Evolutionary conservation across 2,888 invertebrate genomes (phyloP), one percentile per base, ranked within the genome.

Genomic region (Cosmopolites sordidus): DNA sequence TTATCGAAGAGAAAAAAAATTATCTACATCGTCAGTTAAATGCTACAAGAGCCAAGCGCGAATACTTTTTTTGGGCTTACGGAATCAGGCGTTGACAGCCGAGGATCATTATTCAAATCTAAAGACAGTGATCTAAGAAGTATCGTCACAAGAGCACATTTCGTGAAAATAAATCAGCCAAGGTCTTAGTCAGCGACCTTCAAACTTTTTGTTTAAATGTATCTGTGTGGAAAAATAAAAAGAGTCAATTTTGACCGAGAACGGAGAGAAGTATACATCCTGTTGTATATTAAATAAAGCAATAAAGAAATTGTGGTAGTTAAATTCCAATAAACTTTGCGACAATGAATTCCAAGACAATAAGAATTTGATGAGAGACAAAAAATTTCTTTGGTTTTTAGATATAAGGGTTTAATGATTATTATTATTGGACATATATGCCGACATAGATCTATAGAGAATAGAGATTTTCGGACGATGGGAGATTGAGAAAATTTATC

Each of bases 221-320:
- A 5, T 22, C 22, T 22, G 22, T 40, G 3, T 14, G 2, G 17
- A 40, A 40, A 40, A 40, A 16, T 40, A 40, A 40, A 16, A 47
- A 43, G 12, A 17, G 30, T 47, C 43, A 43, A 46, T 48, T 42
- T 46, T 29, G 51, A 50, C 17, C 15, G 46, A 51, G 30, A 43
- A 33, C 43, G 40, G 51, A 49, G 43, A 56, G 51, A 51, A 41
- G 43, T 22, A 51, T 48, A 22, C 22, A 56, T 51, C 56, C 56
- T 51, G 56, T 51, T 56, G 47, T 51, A 51, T 40, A 45, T 51
- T 56, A 51, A 55, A 51, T 55, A 51, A 56, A 56, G 56, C 49
- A 45, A 48, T 51, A 33, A 51, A 41, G 22, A 22, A 5, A 22
- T 22, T 22, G 22, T 22, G 3, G 3, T 22, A 8, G 8, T 22